Percentiles rank a stretch among this genome's conserved stretches.
These are phyloP conservation scores for Cirrhinus mrigala DNA, from an alignment of 2,797 vertebrate species.

Conservation along the genomic window DNA sequence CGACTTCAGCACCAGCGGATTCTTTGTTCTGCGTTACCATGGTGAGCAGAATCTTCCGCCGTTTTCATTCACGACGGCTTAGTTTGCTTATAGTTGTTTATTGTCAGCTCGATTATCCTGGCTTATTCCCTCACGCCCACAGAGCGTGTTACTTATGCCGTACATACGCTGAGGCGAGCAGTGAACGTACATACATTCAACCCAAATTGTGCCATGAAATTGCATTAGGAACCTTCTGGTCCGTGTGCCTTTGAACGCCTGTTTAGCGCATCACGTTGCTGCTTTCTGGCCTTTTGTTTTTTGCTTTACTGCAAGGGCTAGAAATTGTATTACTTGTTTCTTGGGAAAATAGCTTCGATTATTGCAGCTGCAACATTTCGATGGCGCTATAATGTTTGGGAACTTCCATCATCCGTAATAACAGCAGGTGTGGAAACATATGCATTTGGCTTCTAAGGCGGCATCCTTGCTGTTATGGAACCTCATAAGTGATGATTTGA, in stretches of 20 bases:
- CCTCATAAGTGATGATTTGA: not conserved
- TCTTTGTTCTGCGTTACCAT: conserved; percentile 94
- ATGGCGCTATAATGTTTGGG: conserved; percentile 30
- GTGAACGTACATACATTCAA: not conserved
- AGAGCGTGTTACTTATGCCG: not conserved
- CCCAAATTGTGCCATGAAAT: conserved; percentile 15
- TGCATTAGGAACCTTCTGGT: not conserved
- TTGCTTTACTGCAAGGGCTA: conserved; percentile 10
- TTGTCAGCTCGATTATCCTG: conserved; percentile 42
- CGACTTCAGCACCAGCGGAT: conserved; percentile 97
- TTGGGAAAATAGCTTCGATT: conserved; percentile 33
- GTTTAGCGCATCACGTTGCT: not conserved
- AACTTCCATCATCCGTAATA: conserved; percentile 22
- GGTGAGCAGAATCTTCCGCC: conserved; percentile 74
- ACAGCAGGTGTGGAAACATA: conserved; percentile 31
- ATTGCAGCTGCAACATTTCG: conserved; percentile 23
- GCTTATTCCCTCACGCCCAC: conserved; percentile 31
- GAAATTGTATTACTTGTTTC: conserved; percentile 11
- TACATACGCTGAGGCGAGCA: not conserved
- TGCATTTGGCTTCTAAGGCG: not conserved
- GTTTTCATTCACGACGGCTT: not conserved
- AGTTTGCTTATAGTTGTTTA: conserved; percentile 3
- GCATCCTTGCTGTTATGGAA: not conserved
- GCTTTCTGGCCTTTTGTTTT: not conserved
- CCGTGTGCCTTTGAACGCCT: not conserved